Evolutionary conservation across 2,113 vertebrate genomes (phyloP), one percentile per base, ranked within the genome.

Genomic region (Bubo scandiacus): DNA sequence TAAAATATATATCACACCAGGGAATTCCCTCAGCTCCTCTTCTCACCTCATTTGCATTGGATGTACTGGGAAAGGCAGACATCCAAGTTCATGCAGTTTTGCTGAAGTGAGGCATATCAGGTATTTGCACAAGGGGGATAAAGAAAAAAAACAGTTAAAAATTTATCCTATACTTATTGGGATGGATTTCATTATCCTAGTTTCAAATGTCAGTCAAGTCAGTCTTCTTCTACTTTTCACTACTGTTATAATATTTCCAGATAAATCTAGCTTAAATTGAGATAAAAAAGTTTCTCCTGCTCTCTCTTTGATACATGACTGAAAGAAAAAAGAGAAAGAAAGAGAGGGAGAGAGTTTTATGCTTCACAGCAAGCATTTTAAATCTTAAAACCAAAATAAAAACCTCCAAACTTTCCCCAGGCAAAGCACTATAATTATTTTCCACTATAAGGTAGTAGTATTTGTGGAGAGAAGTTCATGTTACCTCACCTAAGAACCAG

Each of bases 11-110:
- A 74, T 71, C 21, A 57, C 90, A 81, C 40, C 21, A 17, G 63
- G 61, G 90, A 91, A 74, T 80, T 57, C 47, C 67, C 40, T 81
- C 86, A 79, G 58, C 75, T 93, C 59, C 72, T 93, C 52, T 90
- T 87, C 40, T 74, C 72, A 86, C 38, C 5, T 94, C 59, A 74
- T 96, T 94, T 94, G 20, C 61, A 45, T 68, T 86, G 57, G 38
- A 63, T 47, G 12, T 54, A 61, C 21, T 61, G 18, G 21, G 30
- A 84, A 86, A 86, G 83, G 63, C 86, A 90, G 52, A 55, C 47
- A 67, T 89, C 52, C 47, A 87, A 78, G 21, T 67, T 87, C 30
- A 54, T 38, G 23, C 1, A 86, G 26, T 74, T 95, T 82, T 78
- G 62, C 45, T 93, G n/a, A 88, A 94, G 70, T 79, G n/a, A 90